phyloP scores from a whole-genome alignment of 2,888 invertebrate species.

The Parapristionchus giblindavisi region DNA sequence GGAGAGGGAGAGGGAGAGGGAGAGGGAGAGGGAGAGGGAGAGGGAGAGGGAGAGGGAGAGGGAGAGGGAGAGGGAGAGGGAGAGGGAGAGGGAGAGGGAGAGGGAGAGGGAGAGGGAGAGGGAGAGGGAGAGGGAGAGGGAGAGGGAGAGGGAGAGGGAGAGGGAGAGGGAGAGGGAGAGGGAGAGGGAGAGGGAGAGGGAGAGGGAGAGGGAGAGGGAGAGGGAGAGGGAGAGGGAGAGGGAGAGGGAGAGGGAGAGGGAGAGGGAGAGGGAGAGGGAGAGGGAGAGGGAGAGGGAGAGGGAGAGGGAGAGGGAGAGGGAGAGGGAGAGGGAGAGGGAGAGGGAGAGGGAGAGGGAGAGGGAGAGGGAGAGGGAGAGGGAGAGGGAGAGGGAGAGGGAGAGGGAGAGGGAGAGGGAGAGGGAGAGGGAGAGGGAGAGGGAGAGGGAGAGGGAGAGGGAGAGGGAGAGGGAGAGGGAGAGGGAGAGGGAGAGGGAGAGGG shows the following conservation, averaged over 20 bases:
- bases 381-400: neutral
- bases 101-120: constrained; percentile 25
- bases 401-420: neutral
- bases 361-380: constrained; percentile 13
- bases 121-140: neutral
- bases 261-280: neutral
- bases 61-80: constrained; percentile 26
- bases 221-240: constrained; percentile 11
- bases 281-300: neutral
- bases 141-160: neutral
- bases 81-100: neutral
- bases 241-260: too few species aligned
- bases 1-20: neutral
- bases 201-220: neutral
- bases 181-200: constrained; percentile 16
- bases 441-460: constrained; percentile 15
- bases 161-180: neutral
- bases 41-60: constrained; percentile 26
- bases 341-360: neutral
- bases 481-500: constrained; percentile 4
- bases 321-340: neutral
- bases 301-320: neutral
- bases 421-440: constrained; percentile 4
- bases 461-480: neutral
- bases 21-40: constrained; percentile 4